A percentile compares a stretch with the other conserved stretches of the same genome.
phyloP scores from a whole-genome alignment of 2,113 vertebrate genomes.

The Fukomys damarensis region DNA sequence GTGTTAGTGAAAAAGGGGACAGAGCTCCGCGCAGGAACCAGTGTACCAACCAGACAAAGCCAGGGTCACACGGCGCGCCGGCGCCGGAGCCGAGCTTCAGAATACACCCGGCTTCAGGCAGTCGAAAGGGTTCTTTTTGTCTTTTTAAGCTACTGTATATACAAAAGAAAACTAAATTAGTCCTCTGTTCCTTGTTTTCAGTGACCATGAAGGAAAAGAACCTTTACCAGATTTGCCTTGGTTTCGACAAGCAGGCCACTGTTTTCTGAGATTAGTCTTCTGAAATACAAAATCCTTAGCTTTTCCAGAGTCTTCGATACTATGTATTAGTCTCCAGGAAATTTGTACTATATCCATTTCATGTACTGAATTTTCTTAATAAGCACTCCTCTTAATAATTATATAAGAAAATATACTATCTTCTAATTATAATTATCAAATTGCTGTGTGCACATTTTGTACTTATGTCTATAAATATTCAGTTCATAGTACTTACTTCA shows the following conservation, averaged over 20 bases:
- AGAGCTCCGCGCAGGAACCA: background rate
- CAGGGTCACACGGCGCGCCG: background rate
- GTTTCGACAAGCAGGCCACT: background rate
- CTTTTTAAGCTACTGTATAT: slow-evolving; percentile 36
- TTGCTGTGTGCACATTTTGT: background rate
- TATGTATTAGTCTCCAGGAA: background rate
- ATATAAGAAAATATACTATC: background rate
- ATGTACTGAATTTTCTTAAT: background rate
- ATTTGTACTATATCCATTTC: background rate
- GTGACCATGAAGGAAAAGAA: slow-evolving; percentile 12
- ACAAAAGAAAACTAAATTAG: slow-evolving; percentile 46
- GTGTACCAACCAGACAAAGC: background rate
- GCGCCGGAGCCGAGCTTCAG: slow-evolving; percentile 1
- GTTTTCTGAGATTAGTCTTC: slow-evolving; percentile 47
- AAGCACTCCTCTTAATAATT: slow-evolving; percentile 10
- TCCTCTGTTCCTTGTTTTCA: slow-evolving; percentile 43
- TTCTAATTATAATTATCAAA: background rate
- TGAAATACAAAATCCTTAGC: background rate
- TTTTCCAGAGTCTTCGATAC: slow-evolving; percentile 28
- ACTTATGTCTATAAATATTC: background rate
- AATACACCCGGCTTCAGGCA: background rate
- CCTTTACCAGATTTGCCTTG: background rate
- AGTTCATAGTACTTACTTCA: background rate
- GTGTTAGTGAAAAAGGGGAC: background rate
- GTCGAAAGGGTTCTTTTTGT: slow-evolving; percentile 1